A percentile compares a stretch with the other conserved stretches of the same genome.
These are phyloP conservation scores for Hypselothyrea guttata DNA, from an alignment of 2,888 invertebrate genomes.

Conservation along the genomic window DNA sequence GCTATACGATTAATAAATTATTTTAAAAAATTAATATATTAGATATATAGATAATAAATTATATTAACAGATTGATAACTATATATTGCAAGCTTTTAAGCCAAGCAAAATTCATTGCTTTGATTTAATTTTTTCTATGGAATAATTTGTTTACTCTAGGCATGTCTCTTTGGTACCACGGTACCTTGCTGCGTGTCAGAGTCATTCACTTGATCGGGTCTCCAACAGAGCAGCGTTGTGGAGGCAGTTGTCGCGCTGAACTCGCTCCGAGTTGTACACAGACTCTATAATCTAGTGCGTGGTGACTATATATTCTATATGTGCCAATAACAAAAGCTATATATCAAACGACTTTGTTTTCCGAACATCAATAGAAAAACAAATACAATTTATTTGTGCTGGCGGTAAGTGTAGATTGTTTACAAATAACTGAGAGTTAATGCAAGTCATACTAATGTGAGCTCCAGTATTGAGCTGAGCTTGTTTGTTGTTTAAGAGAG, in stretches of 20 bases:
- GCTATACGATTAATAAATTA: too few relatives aligned
- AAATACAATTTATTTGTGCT: slow-evolving; percentile 5
- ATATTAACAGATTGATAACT: too few relatives aligned
- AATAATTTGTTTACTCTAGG: neutral
- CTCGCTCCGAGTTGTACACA: slow-evolving; percentile 65
- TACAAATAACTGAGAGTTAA: slow-evolving; percentile 2
- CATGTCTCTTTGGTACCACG: slow-evolving; percentile 30
- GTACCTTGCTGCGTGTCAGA: slow-evolving; percentile 34
- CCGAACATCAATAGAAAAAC: too few relatives aligned
- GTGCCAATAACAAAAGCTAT: too few relatives aligned
- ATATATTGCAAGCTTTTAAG: too few relatives aligned
- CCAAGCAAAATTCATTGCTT: too few relatives aligned
- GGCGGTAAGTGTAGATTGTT: slow-evolving; percentile 39
- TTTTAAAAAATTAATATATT: too few relatives aligned
- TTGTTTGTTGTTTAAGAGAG: slow-evolving; percentile 9
- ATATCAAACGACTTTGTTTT: too few relatives aligned
- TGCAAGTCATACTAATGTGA: neutral
- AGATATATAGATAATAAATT: too few relatives aligned
- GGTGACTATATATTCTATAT: slow-evolving; percentile 1
- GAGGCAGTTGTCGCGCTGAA: slow-evolving; percentile 66
- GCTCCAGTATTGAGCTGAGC: slow-evolving; percentile 7
- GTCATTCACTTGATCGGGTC: slow-evolving; percentile 47
- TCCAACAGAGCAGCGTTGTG: slow-evolving; percentile 46
- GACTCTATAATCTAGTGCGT: slow-evolving; percentile 24
- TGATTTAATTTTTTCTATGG: too few relatives aligned